phyloP scores from a whole-genome alignment of 1,140 invertebrate genomes.

The Heliconius himera region DNA sequence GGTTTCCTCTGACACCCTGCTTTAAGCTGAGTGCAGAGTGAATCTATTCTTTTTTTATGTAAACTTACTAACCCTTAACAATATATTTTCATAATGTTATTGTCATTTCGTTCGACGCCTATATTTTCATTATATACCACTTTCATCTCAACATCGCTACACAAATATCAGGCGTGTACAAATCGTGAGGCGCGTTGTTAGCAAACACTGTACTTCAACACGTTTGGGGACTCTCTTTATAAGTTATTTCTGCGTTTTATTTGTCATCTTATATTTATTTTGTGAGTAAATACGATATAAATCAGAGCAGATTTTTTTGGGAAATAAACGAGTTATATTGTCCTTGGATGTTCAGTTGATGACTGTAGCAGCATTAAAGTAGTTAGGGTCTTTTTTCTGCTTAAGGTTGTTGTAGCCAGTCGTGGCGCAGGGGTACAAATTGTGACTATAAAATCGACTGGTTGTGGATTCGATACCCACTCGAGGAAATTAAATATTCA shows the following conservation, averaged over 20 bases:
- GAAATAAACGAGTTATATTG: not conserved
- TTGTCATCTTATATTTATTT: not conserved
- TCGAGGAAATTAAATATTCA: too few relatives aligned
- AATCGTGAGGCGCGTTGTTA: conserved; percentile 13
- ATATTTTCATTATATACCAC: conserved; percentile 2
- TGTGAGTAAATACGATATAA: not conserved
- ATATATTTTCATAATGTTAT: not conserved
- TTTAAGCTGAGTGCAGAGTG: not conserved
- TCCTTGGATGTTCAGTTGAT: not conserved
- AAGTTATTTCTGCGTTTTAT: not conserved
- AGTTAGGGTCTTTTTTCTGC: too few relatives aligned
- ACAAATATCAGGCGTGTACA: conserved; percentile 8
- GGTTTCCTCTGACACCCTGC: not conserved
- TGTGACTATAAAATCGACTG: too few relatives aligned
- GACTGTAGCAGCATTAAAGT: too few relatives aligned
- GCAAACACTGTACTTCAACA: conserved; percentile 15
- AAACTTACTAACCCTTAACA: not conserved
- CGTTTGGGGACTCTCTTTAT: conserved; percentile 15
- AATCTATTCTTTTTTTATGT: not conserved
- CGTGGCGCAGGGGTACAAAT: too few relatives aligned
- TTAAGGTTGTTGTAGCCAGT: too few relatives aligned
- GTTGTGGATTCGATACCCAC: too few relatives aligned
- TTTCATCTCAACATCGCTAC: not conserved
- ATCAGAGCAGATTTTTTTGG: not conserved
- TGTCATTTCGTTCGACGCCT: not conserved